Evolutionary conservation across 1,140 invertebrate species (phyloP).

Genomic region (Anastrepha ludens): DNA sequence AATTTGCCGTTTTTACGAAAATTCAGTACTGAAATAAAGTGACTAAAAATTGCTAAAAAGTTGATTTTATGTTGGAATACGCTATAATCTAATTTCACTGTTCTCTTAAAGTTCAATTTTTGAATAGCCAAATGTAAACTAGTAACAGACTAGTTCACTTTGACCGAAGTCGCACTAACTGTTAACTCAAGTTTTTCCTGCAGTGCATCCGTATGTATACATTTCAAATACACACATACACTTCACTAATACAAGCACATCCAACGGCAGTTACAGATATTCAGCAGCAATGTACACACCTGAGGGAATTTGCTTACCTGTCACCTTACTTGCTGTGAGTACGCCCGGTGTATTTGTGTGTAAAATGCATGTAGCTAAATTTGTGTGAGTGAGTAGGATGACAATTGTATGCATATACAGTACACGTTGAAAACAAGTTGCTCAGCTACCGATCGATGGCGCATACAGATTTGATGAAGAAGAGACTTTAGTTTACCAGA

Average conservation of each 20-base stretch:
- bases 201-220: background rate
- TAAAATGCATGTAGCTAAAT: background rate
- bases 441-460: background rate
- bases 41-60: too few relatives aligned
- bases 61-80: too few relatives aligned
- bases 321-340: background rate
- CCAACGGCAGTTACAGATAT: background rate
- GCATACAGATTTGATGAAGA: background rate
- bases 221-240: background rate
- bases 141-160: too few relatives aligned
- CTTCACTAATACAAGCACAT: background rate
- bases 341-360: background rate
- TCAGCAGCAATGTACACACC: background rate
- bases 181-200: background rate
- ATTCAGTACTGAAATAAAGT: too few relatives aligned
- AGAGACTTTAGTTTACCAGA: background rate
- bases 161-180: too few relatives aligned
- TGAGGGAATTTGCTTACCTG: conserved; percentile 42
- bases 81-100: too few relatives aligned
- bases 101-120: too few relatives aligned
- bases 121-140: too few relatives aligned
- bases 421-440: background rate
- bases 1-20: too few relatives aligned
- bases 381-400: background rate
- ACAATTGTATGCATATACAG: background rate